Evolutionary conservation across 92 coral and sea anemone species (phyloP).

Genomic region (Plumapathes pennacea): DNA sequence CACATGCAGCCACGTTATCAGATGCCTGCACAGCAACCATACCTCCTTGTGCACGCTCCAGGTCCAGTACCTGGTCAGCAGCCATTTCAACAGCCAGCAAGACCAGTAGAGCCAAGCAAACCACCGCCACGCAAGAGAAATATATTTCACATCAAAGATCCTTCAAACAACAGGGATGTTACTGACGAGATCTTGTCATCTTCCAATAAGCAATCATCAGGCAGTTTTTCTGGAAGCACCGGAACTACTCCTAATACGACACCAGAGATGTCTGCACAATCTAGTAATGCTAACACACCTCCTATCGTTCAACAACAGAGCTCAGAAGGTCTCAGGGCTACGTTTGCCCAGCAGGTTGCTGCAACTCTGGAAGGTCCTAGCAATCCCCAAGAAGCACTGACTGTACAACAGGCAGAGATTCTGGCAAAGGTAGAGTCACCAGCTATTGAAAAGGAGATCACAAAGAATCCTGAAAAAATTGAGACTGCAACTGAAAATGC

Average conservation of each 20-base stretch:
- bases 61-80: slow-evolving; percentile 13
- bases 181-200: slow-evolving; percentile 75
- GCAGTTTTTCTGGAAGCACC: slow-evolving; percentile 19
- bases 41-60: no score
- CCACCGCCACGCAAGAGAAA: slow-evolving; percentile 59
- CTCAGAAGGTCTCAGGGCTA: slow-evolving; percentile 63
- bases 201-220: slow-evolving; percentile 4
- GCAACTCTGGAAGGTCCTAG: slow-evolving; percentile 73
- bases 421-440: background rate
- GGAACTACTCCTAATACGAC: slow-evolving; percentile 64
- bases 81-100: slow-evolving; percentile 30
- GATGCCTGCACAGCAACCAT: no score
- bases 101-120: slow-evolving; percentile 40
- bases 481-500: no score
- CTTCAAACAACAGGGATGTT: slow-evolving; percentile 81
- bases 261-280: slow-evolving; percentile 65
- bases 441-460: background rate
- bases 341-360: slow-evolving; percentile 89
- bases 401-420: slow-evolving; percentile 1
- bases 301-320: slow-evolving; percentile 39
- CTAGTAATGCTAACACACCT: slow-evolving; percentile 74
- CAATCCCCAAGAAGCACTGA: no score
- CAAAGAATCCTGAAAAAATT: no score
- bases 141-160: slow-evolving; percentile 79
- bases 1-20: no score